phyloP scores from a whole-genome alignment of 2,888 invertebrate species.

The Neocrepidodera transversa region DNA sequence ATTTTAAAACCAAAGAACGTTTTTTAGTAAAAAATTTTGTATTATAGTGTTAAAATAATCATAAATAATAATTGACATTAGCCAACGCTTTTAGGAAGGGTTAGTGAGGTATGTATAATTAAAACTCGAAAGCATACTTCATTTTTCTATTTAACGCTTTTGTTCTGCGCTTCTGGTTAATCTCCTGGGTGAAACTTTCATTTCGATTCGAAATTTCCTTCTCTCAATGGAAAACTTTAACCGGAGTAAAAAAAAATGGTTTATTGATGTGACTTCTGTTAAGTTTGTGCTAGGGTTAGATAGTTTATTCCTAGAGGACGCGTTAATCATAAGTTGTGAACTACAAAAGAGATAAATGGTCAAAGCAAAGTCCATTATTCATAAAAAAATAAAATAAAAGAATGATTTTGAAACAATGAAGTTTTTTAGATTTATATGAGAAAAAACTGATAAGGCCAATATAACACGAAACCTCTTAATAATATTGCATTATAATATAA shows the following conservation, averaged over 20 bases:
- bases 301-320: neutral
- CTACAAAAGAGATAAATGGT: neutral
- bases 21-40: too few species aligned
- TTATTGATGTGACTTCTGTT: conserved; percentile 10
- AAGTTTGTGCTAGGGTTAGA: neutral
- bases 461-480: too few species aligned
- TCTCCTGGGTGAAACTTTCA: neutral
- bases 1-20: too few species aligned
- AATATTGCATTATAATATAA: too few species aligned
- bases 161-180: neutral
- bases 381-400: neutral
- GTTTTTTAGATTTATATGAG: too few species aligned
- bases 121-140: neutral
- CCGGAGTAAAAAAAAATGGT: neutral
- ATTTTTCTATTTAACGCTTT: neutral
- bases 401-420: too few species aligned
- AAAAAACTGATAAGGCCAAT: too few species aligned
- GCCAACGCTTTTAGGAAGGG: too few species aligned
- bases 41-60: too few species aligned
- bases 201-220: neutral
- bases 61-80: neutral
- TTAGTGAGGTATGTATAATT: neutral
- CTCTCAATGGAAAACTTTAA: conserved; percentile 3
- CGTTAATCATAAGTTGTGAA: conserved; percentile 4
- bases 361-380: neutral